Evolutionary conservation across 1,140 invertebrate genomes (phyloP), one percentile per base, ranked within the genome.

Genomic region (Heliconius hewitsoni): DNA sequence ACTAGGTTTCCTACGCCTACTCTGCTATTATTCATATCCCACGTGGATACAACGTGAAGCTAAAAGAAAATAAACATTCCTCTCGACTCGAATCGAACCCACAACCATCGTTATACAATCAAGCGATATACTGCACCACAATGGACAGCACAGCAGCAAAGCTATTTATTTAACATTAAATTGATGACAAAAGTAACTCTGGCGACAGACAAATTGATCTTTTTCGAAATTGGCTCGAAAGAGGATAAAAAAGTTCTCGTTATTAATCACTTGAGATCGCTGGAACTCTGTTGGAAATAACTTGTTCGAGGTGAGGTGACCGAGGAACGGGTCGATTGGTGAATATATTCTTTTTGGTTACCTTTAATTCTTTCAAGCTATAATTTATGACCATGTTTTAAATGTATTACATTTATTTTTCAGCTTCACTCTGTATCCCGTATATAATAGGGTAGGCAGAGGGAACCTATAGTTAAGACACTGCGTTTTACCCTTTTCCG

Each of bases 151-250:
- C 9, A 16, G 18, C 13, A 6, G 9, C 27, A 66, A 6, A 27
- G 60, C 60, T 66, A 66, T 66, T 27, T 27, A 66, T 66, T 66
- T 30, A 66, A 66, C 60, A 66, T 66, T 66, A 66, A 66, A 66
- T 66, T 66, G 60, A 66, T 66, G 27, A 66, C 27, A 66, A 66
- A 66, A 66, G 60, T 66, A 66, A 13, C 23, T 27, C 60, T 30
- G 60, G 3, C 60, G 60, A 66, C 60, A 66, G 60, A 66, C 60
- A 66, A 66, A 66, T 66, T 30, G 60, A 66, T 66, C 60, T 66
- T 27, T 30, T 66, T 66, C 27, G 27, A 66, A 66, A 66, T 66
- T 66, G 60, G 23, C 60, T 66, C 11, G 27, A 30, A 66, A 66
- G 23, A 66, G 60, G 60, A 66, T 66, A 66, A 66, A 66, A 27